Evolutionary conservation across 1,140 invertebrate genomes (phyloP).

Genomic region (Sarcophaga peregrina): DNA sequence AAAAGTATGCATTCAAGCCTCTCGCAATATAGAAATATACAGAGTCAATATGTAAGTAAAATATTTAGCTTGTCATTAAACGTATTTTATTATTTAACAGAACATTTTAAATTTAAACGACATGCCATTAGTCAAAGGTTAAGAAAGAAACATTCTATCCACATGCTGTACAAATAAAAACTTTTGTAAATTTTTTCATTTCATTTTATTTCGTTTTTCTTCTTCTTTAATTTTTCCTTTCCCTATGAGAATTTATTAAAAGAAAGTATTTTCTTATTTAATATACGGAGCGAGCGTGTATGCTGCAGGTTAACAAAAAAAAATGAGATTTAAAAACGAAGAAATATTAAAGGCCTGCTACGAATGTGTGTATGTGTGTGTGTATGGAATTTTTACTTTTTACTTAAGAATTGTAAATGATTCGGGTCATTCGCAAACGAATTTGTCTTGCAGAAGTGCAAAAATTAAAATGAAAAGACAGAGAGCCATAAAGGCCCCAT

Average conservation of each 20-base stretch:
- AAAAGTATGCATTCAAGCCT: too few relatives aligned
- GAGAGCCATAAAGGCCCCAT: background rate
- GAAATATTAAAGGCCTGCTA: too few relatives aligned
- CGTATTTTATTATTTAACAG: conserved; percentile 16
- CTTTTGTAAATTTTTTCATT: background rate
- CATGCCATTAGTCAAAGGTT: background rate
- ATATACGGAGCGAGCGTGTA: background rate
- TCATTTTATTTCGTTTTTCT: background rate
- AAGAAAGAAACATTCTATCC: background rate
- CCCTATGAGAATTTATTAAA: background rate
- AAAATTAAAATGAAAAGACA: too few relatives aligned
- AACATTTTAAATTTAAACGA: conserved; percentile 8
- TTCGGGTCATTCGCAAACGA: too few relatives aligned
- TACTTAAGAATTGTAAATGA: background rate
- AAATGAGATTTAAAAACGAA: too few relatives aligned
- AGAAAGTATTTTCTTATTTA: background rate
- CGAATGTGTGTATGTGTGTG: too few relatives aligned
- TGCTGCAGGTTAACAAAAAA: background rate
- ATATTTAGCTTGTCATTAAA: conserved; percentile 2
- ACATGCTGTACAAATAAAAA: conserved; percentile 3
- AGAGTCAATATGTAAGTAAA: background rate
- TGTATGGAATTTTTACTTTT: background rate
- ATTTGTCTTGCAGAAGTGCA: too few relatives aligned
- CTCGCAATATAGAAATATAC: too few relatives aligned
- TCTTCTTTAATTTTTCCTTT: background rate